Evolutionary conservation across 2,888 invertebrate species (phyloP).

Genomic region (Helicoverpa assulta): DNA sequence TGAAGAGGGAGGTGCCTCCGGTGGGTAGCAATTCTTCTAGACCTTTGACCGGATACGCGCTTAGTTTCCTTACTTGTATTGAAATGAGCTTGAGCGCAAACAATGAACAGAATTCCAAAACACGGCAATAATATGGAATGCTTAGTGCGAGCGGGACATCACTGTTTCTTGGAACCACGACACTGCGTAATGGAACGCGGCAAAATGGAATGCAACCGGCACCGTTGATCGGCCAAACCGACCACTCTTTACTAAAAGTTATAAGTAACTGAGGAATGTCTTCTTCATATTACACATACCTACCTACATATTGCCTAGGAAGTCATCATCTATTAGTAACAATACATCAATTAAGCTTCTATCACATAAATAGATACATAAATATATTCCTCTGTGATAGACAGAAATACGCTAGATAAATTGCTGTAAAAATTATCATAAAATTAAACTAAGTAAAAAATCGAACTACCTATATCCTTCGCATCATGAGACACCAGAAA

Average conservation of each 20-base stretch:
- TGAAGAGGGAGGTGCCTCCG: constrained; percentile 11
- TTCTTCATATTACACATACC: constrained; percentile 23
- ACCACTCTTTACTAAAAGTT: constrained; percentile 66
- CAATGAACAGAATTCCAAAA: constrained; percentile 88
- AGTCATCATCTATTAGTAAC: constrained; percentile 15
- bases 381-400: not conserved
- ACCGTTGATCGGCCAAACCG: constrained; percentile 65
- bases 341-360: constrained; percentile 21
- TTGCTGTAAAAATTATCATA: not conserved
- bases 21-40: constrained; percentile 52
- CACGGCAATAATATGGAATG: constrained; percentile 83
- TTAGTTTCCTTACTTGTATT: constrained; percentile 80
- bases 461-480: too few species aligned
- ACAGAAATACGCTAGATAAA: not conserved
- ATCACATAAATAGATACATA: not conserved
- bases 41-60: constrained; percentile 80
- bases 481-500: too few species aligned
- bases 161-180: constrained; percentile 85
- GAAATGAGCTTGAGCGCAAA: constrained; percentile 83
- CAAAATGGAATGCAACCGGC: constrained; percentile 84
- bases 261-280: constrained; percentile 49
- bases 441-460: not conserved
- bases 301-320: constrained; percentile 5
- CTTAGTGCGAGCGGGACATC: constrained; percentile 87
- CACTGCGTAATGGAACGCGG: constrained; percentile 84